Percentiles rank a stretch among this genome's conserved stretches.
phyloP scores from a whole-genome alignment of 2,797 vertebrate genomes.

The Scolopax rusticola region DNA sequence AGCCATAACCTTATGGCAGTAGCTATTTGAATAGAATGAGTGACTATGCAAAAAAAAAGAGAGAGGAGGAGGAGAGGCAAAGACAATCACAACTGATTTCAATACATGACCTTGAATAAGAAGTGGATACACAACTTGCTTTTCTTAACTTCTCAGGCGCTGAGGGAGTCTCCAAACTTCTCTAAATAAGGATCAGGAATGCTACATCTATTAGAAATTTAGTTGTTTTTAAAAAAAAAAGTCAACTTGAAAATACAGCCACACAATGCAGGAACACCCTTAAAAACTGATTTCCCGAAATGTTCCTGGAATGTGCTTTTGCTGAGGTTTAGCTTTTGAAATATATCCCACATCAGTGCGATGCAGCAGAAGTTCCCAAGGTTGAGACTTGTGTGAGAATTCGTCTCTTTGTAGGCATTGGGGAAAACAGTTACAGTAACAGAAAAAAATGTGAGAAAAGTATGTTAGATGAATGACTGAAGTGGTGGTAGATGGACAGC shows the following conservation, averaged over 20 bases:
- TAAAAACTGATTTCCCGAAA: slow-evolving; percentile 5
- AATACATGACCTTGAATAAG: background rate
- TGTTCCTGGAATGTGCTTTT: background rate
- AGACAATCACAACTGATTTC: background rate
- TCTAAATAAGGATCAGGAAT: background rate
- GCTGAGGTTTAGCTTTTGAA: background rate
- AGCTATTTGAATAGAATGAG: background rate
- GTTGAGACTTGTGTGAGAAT: background rate
- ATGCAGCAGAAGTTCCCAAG: background rate
- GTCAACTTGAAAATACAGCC: background rate
- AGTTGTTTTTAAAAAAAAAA: background rate
- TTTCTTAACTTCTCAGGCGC: background rate
- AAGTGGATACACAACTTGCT: background rate
- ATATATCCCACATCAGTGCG: slow-evolving; percentile 32
- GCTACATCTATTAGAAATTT: background rate
- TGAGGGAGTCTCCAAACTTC: background rate
- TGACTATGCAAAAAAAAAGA: background rate
- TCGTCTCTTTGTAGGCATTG: background rate
- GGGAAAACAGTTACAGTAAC: background rate
- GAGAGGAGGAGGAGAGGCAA: background rate
- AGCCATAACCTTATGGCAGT: background rate
- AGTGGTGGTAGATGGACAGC: background rate
- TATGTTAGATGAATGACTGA: background rate
- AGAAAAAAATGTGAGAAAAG: background rate
- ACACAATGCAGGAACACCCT: background rate